phyloP scores from a whole-genome alignment of 2,113 vertebrate genomes.

The Larimichthys polyactis region DNA sequence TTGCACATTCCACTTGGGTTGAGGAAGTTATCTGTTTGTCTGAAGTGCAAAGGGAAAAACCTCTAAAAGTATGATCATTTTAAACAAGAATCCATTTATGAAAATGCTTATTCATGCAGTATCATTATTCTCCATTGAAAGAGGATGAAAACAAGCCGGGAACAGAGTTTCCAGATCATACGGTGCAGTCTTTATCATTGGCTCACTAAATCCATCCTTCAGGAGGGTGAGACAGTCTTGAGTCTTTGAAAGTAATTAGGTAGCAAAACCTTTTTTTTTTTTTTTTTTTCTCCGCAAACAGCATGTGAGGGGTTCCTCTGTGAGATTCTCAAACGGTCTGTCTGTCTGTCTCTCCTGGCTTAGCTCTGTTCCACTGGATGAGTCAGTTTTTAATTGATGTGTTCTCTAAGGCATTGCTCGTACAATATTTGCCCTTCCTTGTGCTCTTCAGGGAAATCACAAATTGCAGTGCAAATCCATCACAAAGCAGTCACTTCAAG shows the following conservation, averaged over 20 bases:
- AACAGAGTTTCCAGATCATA: constrained; percentile 52
- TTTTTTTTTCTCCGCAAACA: constrained; percentile 41
- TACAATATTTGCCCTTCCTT: constrained; percentile 81
- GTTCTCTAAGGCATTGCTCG: constrained; percentile 85
- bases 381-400: constrained; percentile 78
- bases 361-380: constrained; percentile 73
- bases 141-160: constrained; percentile 63
- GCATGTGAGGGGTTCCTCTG: constrained; percentile 40
- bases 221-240: constrained; percentile 25
- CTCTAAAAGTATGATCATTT: constrained; percentile 54
- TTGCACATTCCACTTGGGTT: constrained; percentile 70
- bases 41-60: constrained; percentile 70
- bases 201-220: constrained; percentile 51
- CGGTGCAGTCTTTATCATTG: constrained; percentile 51
- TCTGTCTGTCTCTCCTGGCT: constrained; percentile 46
- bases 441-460: constrained; percentile 84
- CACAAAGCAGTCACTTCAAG: constrained; percentile 68
- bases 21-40: constrained; percentile 68
- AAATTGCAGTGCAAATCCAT: constrained; percentile 82
- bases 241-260: constrained; percentile 59
- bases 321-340: constrained; percentile 28
- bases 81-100: constrained; percentile 60
- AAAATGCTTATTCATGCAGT: constrained; percentile 77
- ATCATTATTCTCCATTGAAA: constrained; percentile 52
- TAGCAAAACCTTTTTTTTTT: constrained; percentile 39